Conservation (phyloP, 2,888 invertebrate species). For the Scaeva pyrastri region DNA sequence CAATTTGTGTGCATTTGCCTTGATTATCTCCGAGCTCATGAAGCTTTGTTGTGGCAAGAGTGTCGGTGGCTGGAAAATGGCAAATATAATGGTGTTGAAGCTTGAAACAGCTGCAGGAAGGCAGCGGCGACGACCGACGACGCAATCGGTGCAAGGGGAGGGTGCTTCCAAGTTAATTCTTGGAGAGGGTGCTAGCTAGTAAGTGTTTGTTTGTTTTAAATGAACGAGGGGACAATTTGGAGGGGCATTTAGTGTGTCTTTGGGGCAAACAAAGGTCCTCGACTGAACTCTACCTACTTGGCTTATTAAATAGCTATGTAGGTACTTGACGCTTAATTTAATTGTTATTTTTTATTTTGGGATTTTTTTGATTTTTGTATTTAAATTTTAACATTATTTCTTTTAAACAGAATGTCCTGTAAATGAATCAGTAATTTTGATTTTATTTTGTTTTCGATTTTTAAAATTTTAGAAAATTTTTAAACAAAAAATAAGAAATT, state of each 20-base stretch:
- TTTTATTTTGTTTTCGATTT: too few species aligned
- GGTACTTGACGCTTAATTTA: neutral
- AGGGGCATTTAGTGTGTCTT: constrained; percentile 6
- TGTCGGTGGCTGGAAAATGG: constrained; percentile 58
- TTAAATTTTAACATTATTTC: too few species aligned
- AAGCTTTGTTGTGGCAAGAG: constrained; percentile 10
- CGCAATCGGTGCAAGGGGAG: constrained; percentile 22
- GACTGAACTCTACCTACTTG: neutral
- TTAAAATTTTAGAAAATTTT: too few species aligned
- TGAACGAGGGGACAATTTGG: neutral
- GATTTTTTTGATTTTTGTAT: neutral
- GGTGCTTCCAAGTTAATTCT: constrained; percentile 60
- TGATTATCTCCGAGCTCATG: constrained; percentile 33
- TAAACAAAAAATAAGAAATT: too few species aligned
- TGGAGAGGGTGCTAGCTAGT: constrained; percentile 41
- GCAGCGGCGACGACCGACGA: neutral
- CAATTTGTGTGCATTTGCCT: constrained; percentile 22
- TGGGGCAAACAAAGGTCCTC: constrained; percentile 11
- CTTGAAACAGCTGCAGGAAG: neutral
- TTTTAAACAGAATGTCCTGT: too few species aligned
- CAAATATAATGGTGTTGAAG: constrained; percentile 58
- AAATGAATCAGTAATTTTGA: too few species aligned
- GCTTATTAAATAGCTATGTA: neutral
- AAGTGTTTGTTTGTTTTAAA: constrained; percentile 11
- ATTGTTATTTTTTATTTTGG: neutral